phyloP scores from a whole-genome alignment of 2,888 invertebrate species.

The Drosophila eohydei region DNA sequence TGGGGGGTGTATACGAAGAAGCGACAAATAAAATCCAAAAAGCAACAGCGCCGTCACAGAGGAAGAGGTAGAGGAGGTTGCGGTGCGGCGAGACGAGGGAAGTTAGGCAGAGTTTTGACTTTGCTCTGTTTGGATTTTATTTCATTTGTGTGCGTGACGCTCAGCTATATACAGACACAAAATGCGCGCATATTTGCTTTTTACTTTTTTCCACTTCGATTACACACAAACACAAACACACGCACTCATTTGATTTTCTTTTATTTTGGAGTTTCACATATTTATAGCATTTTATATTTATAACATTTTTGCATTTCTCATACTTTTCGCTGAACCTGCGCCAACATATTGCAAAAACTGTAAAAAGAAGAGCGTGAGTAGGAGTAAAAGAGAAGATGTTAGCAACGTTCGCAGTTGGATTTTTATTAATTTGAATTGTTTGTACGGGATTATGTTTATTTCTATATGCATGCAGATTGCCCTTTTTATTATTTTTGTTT shows the following conservation, averaged over 20 bases:
- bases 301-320: constrained; percentile 51
- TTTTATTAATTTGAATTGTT: neutral
- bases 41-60: constrained; percentile 68
- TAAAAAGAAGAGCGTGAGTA: constrained; percentile 49
- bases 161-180: constrained; percentile 73
- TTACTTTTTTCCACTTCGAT: constrained; percentile 59
- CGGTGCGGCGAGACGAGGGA: neutral
- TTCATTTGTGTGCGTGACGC: constrained; percentile 65
- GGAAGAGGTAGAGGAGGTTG: constrained; percentile 3
- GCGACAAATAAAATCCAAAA: constrained; percentile 69
- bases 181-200: constrained; percentile 77
- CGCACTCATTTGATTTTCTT: constrained; percentile 39
- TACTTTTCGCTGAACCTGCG: constrained; percentile 74
- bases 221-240: constrained; percentile 25
- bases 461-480: constrained; percentile 16
- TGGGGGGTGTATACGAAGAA: constrained; percentile 11
- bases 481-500: constrained; percentile 3
- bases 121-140: constrained; percentile 73
- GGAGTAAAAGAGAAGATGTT: constrained; percentile 38
- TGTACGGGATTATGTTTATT: constrained; percentile 1
- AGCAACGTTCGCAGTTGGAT: constrained; percentile 26
- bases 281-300: constrained; percentile 61
- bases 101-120: constrained; percentile 31
- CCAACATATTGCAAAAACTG: constrained; percentile 74
- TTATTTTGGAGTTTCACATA: constrained; percentile 58